A percentile compares a stretch with the other conserved stretches of the same genome.
Evolutionary conservation across 2,113 vertebrate species (phyloP).

Genomic region (Emydocephalus ijimae): DNA sequence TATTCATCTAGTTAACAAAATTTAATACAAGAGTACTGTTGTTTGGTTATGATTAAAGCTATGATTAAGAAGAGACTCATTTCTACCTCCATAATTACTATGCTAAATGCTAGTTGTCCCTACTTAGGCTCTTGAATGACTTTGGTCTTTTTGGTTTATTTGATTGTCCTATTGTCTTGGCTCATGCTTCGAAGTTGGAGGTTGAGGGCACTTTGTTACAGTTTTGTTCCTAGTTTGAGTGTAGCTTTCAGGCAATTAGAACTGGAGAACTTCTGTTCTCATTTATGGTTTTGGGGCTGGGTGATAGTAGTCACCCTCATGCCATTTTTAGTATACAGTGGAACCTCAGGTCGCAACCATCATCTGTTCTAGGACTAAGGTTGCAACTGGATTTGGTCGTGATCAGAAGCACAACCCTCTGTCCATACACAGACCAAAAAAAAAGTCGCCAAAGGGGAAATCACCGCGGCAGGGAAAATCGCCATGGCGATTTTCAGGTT

Average conservation of each 20-base stretch:
- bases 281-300: not conserved
- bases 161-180: not conserved
- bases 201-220: not conserved
- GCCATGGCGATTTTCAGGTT: too few relatives aligned
- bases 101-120: not conserved
- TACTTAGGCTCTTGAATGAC: not conserved
- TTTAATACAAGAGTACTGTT: not conserved
- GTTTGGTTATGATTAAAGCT: not conserved
- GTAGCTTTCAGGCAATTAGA: not conserved
- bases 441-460: too few relatives aligned
- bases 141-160: not conserved
- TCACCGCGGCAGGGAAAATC: too few relatives aligned
- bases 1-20: not conserved
- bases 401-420: too few relatives aligned
- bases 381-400: too few relatives aligned
- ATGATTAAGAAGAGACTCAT: not conserved
- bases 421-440: too few relatives aligned
- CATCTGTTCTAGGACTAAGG: too few relatives aligned
- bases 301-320: not conserved
- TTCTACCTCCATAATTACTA: not conserved
- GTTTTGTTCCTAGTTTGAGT: not conserved
- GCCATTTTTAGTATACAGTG: not conserved
- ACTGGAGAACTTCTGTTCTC: not conserved
- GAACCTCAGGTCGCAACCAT: too few relatives aligned
- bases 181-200: not conserved